phyloP scores from a whole-genome alignment of 2,888 invertebrate genomes.

The Cybosia mesomella region DNA sequence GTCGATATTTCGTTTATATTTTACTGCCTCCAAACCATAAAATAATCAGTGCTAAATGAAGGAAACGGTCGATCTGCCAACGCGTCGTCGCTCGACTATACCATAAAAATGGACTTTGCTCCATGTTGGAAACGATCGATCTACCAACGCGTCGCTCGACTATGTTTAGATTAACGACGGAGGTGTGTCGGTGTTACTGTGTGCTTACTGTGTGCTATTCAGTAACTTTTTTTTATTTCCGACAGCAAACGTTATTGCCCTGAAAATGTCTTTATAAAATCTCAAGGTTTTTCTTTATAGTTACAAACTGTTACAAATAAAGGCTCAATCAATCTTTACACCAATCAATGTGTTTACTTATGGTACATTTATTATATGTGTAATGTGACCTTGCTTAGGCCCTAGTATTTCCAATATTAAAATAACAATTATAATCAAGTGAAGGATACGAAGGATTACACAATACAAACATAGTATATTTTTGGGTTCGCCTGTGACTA shows the following conservation, averaged over 20 bases:
- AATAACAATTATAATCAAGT: too few relatives aligned
- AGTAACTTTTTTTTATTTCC: slow-evolving; percentile 25
- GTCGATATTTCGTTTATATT: background rate
- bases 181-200: slow-evolving; percentile 55
- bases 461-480: too few relatives aligned
- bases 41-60: too few relatives aligned
- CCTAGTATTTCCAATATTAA: too few relatives aligned
- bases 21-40: too few relatives aligned
- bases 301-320: background rate
- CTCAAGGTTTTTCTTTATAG: background rate
- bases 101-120: slow-evolving; percentile 41
- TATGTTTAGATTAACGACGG: slow-evolving; percentile 50
- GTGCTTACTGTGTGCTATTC: slow-evolving; percentile 21
- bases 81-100: too few relatives aligned
- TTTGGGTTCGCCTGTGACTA: too few relatives aligned
- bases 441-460: too few relatives aligned
- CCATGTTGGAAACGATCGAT: slow-evolving; percentile 33
- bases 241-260: background rate
- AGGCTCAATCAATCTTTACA: background rate
- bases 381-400: background rate
- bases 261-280: background rate
- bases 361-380: background rate
- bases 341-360: background rate
- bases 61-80: too few relatives aligned
- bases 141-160: slow-evolving; percentile 20